These are phyloP conservation scores for Gymnoscopelus microlampas DNA, from an alignment of 2,797 vertebrate species.

Conservation along the genomic window DNA sequence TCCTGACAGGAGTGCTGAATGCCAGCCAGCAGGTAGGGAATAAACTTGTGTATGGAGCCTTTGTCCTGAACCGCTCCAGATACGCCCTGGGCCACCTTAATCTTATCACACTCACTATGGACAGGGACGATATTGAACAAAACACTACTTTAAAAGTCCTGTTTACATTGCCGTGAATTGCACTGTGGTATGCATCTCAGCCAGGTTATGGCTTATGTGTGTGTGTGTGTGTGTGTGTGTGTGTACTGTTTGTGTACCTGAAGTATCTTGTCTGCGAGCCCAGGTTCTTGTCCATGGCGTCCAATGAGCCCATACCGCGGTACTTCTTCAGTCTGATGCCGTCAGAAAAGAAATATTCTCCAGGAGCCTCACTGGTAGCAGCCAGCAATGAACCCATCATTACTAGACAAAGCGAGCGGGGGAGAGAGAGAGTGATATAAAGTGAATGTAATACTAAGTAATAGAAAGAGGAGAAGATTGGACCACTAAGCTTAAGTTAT, in stretches of 20 bases:
- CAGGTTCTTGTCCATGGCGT: conserved; percentile 98
- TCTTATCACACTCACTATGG: conserved; percentile 94
- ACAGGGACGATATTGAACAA: neutral
- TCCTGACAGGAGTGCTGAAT: conserved; percentile 98
- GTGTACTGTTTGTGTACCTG: conserved; percentile 86
- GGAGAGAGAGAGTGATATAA: neutral
- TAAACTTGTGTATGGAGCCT: conserved; percentile 97
- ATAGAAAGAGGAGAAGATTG: conserved; percentile 1
- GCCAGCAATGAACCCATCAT: conserved; percentile 99
- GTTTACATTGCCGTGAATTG: too few relatives aligned
- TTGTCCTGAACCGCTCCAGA: conserved; percentile 98
- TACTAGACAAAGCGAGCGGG: conserved; percentile 73
- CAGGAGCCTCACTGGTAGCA: conserved; percentile 95
- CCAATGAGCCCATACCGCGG: conserved; percentile 96
- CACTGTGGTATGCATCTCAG: too few relatives aligned
- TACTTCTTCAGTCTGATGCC: conserved; percentile 98
- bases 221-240: neutral
- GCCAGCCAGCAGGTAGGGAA: conserved; percentile 95
- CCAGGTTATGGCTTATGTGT: too few relatives aligned
- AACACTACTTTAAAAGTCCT: too few relatives aligned
- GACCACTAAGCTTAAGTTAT: too few relatives aligned
- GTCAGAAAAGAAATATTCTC: conserved; percentile 98
- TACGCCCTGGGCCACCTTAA: conserved; percentile 98
- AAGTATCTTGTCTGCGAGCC: conserved; percentile 97
- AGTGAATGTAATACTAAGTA: neutral